Conservation (phyloP, 2,888 invertebrate species). For the Brachyptera putata region DNA sequence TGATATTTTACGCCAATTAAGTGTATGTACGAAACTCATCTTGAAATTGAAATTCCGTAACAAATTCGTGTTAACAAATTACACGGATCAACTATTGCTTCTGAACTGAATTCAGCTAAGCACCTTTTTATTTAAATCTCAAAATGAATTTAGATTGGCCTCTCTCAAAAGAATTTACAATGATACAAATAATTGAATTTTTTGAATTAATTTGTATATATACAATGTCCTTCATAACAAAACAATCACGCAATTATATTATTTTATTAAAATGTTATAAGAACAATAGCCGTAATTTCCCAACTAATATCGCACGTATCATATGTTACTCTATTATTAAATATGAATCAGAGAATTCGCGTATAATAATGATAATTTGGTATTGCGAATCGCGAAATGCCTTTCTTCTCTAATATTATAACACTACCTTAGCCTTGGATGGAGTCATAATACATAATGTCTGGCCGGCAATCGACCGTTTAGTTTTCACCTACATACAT, state of each 20-base stretch:
- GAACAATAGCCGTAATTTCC: background rate
- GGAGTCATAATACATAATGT: background rate
- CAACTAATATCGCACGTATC: background rate
- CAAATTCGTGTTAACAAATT: background rate
- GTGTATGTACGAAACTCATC: background rate
- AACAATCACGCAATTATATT: no score
- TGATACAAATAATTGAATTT: no score
- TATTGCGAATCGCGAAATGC: conserved; percentile 13
- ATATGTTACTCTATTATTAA: conserved; percentile 4
- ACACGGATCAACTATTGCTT: background rate
- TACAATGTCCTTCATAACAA: no score
- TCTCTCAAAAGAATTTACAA: no score
- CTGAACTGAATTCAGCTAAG: no score
- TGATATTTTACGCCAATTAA: conserved; percentile 10
- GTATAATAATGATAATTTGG: conserved; percentile 10
- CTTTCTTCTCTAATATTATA: background rate
- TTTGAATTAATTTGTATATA: no score
- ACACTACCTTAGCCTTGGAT: background rate
- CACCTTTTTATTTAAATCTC: no score
- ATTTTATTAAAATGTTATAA: background rate
- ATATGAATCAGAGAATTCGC: conserved; percentile 7
- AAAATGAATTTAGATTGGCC: no score
- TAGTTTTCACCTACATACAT: conserved; percentile 12
- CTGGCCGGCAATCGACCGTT: background rate
- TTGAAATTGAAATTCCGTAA: conserved; percentile 13